phyloP scores from a whole-genome alignment of 2,888 invertebrate genomes.

The Drosophila ochracea region DNA sequence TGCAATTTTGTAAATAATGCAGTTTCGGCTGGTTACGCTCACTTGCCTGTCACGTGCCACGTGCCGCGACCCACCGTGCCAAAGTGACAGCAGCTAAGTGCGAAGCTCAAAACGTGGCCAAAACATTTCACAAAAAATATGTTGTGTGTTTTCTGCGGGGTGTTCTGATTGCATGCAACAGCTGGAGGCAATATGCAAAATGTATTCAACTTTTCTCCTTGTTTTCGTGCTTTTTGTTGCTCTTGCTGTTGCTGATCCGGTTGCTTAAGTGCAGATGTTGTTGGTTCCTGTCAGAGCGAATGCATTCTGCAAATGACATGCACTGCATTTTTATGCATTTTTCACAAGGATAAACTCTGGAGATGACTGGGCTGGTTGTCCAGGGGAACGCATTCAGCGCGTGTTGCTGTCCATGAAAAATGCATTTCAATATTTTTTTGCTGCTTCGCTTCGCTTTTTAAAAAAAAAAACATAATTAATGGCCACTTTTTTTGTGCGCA shows the following conservation, averaged over 20 bases:
- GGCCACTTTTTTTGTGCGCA: slow-evolving; percentile 27
- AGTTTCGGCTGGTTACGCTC: slow-evolving; percentile 12
- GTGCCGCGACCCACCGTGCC: slow-evolving; percentile 30
- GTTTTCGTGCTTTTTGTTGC: slow-evolving; percentile 26
- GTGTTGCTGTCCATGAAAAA: slow-evolving; percentile 60
- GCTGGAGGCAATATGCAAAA: slow-evolving; percentile 53
- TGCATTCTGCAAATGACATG: slow-evolving; percentile 63
- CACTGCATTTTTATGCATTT: slow-evolving; percentile 65
- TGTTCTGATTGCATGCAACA: slow-evolving; percentile 36
- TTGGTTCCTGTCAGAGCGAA: slow-evolving; percentile 20
- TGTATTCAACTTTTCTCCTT: slow-evolving; percentile 45
- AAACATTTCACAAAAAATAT: slow-evolving; percentile 47
- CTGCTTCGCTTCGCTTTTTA: slow-evolving; percentile 29
- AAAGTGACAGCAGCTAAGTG: slow-evolving; percentile 69
- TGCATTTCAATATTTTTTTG: slow-evolving; percentile 70
- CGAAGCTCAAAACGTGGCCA: slow-evolving; percentile 65
- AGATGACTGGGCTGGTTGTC: neutral
- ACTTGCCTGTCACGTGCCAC: slow-evolving; percentile 25
- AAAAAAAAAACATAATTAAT: slow-evolving; percentile 71
- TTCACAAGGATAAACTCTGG: slow-evolving; percentile 48
- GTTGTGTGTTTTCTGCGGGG: slow-evolving; percentile 4
- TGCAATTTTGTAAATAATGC: slow-evolving; percentile 57
- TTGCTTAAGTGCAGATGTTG: slow-evolving; percentile 53
- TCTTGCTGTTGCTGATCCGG: slow-evolving; percentile 27
- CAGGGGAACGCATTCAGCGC: slow-evolving; percentile 27